Conservation (phyloP, 2,113 vertebrate genomes). For the Menura novaehollandiae region DNA sequence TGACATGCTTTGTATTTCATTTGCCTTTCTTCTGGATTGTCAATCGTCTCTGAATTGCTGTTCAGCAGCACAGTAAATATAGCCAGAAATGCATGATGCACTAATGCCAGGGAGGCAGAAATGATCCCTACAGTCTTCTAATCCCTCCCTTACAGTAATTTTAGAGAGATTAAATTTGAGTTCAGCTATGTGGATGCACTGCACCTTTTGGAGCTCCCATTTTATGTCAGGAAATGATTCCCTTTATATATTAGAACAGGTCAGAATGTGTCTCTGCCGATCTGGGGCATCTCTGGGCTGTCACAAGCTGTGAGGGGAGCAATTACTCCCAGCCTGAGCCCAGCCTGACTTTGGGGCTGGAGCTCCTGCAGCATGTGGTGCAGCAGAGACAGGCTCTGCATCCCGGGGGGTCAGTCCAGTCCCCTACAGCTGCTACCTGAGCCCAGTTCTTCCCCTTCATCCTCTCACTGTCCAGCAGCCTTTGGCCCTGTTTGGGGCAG, state of each 20-base stretch:
- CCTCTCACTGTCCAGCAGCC: neutral
- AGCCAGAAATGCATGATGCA: neutral
- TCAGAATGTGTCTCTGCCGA: neutral
- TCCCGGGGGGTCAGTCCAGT: neutral
- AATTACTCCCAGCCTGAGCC: constrained; percentile 54
- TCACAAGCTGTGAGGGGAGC: constrained; percentile 65
- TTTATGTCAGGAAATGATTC: neutral
- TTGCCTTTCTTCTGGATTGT: neutral
- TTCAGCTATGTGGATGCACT: neutral
- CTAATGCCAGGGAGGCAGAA: neutral
- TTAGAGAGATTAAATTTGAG: neutral
- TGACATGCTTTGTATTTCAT: neutral
- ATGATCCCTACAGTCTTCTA: neutral
- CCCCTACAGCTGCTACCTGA: neutral
- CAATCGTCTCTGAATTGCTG: neutral
- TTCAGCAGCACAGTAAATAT: neutral
- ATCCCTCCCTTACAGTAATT: neutral
- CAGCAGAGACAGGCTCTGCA: neutral
- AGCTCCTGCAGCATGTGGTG: constrained; percentile 12
- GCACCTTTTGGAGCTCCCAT: neutral
- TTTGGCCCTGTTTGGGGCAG: neutral
- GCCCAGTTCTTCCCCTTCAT: neutral
- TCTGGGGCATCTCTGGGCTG: constrained; percentile 55
- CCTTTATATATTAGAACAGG: neutral
- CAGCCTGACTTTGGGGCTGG: constrained; percentile 30